Conservation (phyloP, 2,888 invertebrate genomes). For the Ceramica pisi region DNA sequence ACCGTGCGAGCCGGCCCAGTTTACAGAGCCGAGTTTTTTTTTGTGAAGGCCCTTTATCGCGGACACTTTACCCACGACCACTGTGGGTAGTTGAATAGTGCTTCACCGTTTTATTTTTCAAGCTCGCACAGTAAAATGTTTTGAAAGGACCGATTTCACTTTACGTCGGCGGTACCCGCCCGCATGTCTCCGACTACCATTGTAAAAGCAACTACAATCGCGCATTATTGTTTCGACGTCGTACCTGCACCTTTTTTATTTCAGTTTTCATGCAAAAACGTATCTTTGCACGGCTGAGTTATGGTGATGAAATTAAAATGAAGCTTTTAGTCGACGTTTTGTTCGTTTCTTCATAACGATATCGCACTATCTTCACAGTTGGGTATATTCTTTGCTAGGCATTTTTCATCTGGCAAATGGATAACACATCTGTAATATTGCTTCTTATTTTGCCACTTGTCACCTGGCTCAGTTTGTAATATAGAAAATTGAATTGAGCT, state of each 20-base stretch:
- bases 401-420: constrained; percentile 71
- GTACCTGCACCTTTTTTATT: constrained; percentile 85
- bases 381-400: constrained; percentile 72
- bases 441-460: constrained; percentile 39
- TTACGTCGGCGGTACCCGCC: constrained; percentile 79
- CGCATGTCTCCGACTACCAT: constrained; percentile 85
- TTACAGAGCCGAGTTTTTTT: constrained; percentile 71
- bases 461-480: constrained; percentile 31
- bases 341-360: constrained; percentile 68
- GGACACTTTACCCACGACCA: constrained; percentile 77
- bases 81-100: constrained; percentile 82
- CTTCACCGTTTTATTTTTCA: constrained; percentile 85
- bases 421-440: constrained; percentile 52
- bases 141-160: constrained; percentile 90
- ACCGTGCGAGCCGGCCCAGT: constrained; percentile 66
- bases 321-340: constrained; percentile 82
- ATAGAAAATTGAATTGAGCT: constrained; percentile 42
- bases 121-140: constrained; percentile 87
- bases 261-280: constrained; percentile 83
- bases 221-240: constrained; percentile 88
- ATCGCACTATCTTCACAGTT: constrained; percentile 68
- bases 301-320: constrained; percentile 88
- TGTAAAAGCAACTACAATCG: constrained; percentile 89
- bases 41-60: constrained; percentile 75
- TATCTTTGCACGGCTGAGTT: constrained; percentile 86